phyloP scores from a whole-genome alignment of 2,113 vertebrate species.

The Charadrius vociferus region DNA sequence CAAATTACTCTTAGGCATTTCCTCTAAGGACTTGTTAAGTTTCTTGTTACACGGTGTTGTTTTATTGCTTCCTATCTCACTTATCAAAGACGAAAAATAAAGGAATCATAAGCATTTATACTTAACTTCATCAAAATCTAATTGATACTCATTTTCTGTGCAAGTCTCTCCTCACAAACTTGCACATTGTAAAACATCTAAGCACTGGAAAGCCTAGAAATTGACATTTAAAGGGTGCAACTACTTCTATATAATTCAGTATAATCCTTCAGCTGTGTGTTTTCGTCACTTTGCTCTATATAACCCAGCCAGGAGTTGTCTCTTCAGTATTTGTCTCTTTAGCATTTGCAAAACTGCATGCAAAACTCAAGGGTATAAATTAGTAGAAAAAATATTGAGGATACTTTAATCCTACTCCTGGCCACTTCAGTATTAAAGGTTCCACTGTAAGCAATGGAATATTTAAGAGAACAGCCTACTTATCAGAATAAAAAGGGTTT shows the following conservation, averaged over 20 bases:
- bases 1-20: neutral
- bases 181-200: neutral
- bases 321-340: neutral
- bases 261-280: neutral
- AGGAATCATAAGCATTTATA: neutral
- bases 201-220: neutral
- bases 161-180: neutral
- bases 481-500: neutral
- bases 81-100: neutral
- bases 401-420: neutral
- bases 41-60: neutral
- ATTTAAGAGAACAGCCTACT: neutral
- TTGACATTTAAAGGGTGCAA: neutral
- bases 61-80: neutral
- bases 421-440: neutral
- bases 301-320: neutral
- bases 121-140: neutral
- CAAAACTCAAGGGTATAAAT: neutral
- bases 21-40: neutral
- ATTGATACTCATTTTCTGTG: neutral
- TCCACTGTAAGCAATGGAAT: neutral
- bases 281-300: neutral
- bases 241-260: neutral
- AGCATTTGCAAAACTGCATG: neutral
- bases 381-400: neutral